These are phyloP conservation scores for Siniperca undulata DNA, from an alignment of 2,797 vertebrate genomes.

Conservation along the genomic window DNA sequence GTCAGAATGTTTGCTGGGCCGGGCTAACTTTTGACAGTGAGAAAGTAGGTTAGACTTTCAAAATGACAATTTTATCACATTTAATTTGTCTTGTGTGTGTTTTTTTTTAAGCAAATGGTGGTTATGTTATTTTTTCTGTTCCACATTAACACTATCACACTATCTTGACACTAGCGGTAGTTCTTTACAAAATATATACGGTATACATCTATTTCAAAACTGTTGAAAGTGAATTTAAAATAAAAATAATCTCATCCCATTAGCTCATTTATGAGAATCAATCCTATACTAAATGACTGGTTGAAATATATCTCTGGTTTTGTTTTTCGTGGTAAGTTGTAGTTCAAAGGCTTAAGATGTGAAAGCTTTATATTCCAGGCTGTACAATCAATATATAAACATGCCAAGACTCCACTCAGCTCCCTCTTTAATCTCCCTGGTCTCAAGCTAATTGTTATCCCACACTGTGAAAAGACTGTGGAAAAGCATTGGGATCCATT, in stretches of 20 bases:
- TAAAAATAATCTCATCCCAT: not conserved
- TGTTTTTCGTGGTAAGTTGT: slow-evolving; percentile 1
- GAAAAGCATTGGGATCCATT: slow-evolving; percentile 26
- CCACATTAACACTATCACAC: not conserved
- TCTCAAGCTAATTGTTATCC: slow-evolving; percentile 48
- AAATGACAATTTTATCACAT: slow-evolving; percentile 24
- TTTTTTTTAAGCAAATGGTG: slow-evolving; percentile 2
- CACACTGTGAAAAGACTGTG: slow-evolving; percentile 19
- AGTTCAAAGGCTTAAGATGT: slow-evolving; percentile 3
- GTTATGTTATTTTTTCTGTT: not conserved
- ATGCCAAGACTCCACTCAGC: slow-evolving; percentile 4
- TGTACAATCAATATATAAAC: slow-evolving; percentile 6
- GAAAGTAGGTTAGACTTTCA: slow-evolving; percentile 62
- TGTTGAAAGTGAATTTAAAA: not conserved
- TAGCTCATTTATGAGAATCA: not conserved
- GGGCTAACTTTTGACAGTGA: slow-evolving; percentile 37
- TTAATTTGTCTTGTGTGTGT: slow-evolving; percentile 39
- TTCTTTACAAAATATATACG: not conserved
- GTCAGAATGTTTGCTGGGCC: slow-evolving; percentile 49
- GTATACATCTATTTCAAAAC: not conserved
- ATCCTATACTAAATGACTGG: not conserved
- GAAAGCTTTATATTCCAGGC: not conserved
- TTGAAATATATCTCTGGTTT: not conserved
- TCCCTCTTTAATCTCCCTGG: slow-evolving; percentile 32
- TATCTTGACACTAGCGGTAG: not conserved